Conservation (phyloP, 1,140 invertebrate species). For the Dolichoris vasculosae region DNA sequence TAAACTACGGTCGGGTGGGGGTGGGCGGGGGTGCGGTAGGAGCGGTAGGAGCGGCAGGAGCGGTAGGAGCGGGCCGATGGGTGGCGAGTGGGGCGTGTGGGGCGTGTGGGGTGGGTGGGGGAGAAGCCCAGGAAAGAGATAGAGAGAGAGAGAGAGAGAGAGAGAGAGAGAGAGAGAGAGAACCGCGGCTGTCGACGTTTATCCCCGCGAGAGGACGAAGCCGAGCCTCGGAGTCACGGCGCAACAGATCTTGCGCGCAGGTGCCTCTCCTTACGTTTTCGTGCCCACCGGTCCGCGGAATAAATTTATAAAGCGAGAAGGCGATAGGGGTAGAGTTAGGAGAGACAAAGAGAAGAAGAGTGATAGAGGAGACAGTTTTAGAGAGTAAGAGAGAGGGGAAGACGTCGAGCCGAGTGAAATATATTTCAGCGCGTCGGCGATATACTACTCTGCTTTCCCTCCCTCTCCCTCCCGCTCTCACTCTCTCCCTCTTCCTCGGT, state of each 20-base stretch:
- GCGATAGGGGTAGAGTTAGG: neutral
- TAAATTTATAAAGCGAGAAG: slow-evolving; percentile 42
- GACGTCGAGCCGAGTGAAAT: slow-evolving; percentile 43
- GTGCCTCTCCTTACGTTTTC: slow-evolving; percentile 28
- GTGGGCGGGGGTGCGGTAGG: neutral
- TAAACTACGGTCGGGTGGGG: neutral
- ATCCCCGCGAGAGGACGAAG: neutral
- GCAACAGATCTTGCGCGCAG: neutral
- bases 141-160: too few relatives aligned
- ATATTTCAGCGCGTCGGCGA: slow-evolving; percentile 37
- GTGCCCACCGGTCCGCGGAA: slow-evolving; percentile 32
- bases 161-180: too few relatives aligned
- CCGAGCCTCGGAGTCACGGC: neutral
- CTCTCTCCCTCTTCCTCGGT: neutral
- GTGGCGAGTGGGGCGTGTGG: too few relatives aligned
- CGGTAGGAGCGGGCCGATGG: too few relatives aligned
- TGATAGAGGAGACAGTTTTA: slow-evolving; percentile 48
- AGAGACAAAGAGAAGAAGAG: slow-evolving; percentile 2
- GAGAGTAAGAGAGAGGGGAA: slow-evolving; percentile 28
- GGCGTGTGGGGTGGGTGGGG: neutral
- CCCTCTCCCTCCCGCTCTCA: neutral
- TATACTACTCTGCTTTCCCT: slow-evolving; percentile 18
- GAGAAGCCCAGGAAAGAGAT: neutral
- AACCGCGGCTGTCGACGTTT: neutral
- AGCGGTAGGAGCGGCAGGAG: too few relatives aligned